Evolutionary conservation across 2,113 vertebrate species (phyloP), one percentile per base, ranked within the genome.

Genomic region (Xerus inauris): DNA sequence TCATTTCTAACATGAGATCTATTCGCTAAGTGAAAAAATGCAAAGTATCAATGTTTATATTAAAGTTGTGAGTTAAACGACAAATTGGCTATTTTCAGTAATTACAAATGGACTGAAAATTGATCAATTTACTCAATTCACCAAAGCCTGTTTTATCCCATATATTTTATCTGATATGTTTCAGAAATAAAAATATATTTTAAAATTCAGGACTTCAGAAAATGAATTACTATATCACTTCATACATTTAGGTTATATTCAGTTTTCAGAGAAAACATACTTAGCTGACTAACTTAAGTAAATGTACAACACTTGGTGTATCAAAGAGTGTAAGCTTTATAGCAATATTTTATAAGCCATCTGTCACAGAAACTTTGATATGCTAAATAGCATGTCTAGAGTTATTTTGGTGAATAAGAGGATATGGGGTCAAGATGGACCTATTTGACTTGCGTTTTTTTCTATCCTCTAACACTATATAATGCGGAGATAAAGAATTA

Each of bases 211-310:
- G 54, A 95, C 30, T 69, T 91, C 6, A 51, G 51, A 91, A 26
- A 94, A 95, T 19, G 51, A 40, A 42, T 96, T 94, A 79, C 49
- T 69, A 19, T n/a, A 84, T 76, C 85, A 49, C 17, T 87, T 79
- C 75, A 91, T 71, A 96, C 77, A 92, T 51, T 87, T 42, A 47
- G 22, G 38, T 30, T 94, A 6, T 84, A 89, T 80, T 95, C 45
- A 64, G 49, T 80, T 94, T 92, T 75, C n/a, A 94, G 16, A 95
- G 81, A 87, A 95, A 94, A n/a, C n/a, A 97, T 42, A 20, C 24
- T 49, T 88, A 26, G 40, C 26, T 79, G 89, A 24, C 88, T 73
- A 32, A 62, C 35, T 81, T 28, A 82, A 90, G 65, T 40, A 87
- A 69, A 76, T 85, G 89, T 92, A 81, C 91, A 86, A 92, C 30